These are phyloP conservation scores for Malurus splendens DNA, from an alignment of 2,797 vertebrate species.

Conservation along the genomic window DNA sequence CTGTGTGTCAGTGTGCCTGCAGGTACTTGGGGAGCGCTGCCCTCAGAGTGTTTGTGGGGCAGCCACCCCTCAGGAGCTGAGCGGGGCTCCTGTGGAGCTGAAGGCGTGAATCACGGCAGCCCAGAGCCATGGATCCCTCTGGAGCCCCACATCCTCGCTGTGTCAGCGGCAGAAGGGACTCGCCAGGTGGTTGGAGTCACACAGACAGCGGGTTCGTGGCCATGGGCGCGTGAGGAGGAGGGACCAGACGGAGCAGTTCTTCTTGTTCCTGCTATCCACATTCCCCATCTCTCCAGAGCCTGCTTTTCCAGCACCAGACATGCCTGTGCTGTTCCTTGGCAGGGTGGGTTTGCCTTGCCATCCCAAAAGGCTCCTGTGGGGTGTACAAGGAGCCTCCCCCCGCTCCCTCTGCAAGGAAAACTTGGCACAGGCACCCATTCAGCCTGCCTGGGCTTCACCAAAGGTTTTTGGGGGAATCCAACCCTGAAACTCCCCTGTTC, in stretches of 20 bases:
- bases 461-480: background rate
- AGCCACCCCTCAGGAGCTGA: background rate
- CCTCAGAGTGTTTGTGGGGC: background rate
- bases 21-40: background rate
- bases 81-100: background rate
- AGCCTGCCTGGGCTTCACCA: fast-evolving
- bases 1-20: background rate
- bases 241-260: conserved; percentile 50
- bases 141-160: background rate
- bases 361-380: background rate
- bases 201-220: background rate
- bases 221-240: background rate
- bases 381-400: background rate
- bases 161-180: background rate
- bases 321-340: conserved; percentile 3
- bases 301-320: conserved; percentile 5
- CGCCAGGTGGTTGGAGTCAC: background rate
- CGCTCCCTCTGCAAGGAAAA: background rate
- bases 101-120: background rate
- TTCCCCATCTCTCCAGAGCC: conserved; percentile 2
- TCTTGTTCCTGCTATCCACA: conserved; percentile 39
- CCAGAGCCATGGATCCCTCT: background rate
- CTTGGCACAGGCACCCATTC: background rate
- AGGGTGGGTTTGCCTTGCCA: background rate
- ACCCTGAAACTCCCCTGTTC: background rate